Percentiles rank a stretch among this genome's conserved stretches.
Evolutionary conservation across 2,888 invertebrate species (phyloP).

Genomic region (Punctoribates punctum): DNA sequence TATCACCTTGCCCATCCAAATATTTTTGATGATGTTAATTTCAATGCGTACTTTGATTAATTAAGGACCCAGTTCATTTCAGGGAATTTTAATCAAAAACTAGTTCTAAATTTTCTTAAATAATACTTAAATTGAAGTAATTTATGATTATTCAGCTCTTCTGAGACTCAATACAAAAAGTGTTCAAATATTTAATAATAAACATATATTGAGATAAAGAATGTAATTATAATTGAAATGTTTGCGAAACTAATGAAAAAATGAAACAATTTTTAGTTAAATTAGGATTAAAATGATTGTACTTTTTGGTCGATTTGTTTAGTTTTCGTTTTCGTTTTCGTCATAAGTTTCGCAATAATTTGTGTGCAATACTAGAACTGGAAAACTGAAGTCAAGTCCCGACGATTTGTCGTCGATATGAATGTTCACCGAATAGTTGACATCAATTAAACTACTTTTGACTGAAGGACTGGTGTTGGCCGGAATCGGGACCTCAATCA

Average conservation of each 20-base stretch:
- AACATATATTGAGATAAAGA: too few species aligned
- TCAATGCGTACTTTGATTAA: too few species aligned
- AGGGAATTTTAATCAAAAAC: too few species aligned
- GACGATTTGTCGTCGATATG: slow-evolving; percentile 13
- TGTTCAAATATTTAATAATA: too few species aligned
- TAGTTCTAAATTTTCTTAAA: too few species aligned
- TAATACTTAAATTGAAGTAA: too few species aligned
- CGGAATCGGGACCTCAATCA: slow-evolving; percentile 18
- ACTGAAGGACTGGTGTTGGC: slow-evolving; percentile 22
- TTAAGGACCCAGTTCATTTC: too few species aligned
- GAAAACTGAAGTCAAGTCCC: slow-evolving; percentile 30
- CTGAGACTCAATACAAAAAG: too few species aligned
- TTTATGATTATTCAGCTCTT: too few species aligned
- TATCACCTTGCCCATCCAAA: too few species aligned
- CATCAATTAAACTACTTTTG: slow-evolving; percentile 2
- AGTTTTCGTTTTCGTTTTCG: background rate
- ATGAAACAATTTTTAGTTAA: background rate
- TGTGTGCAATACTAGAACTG: slow-evolving; percentile 4
- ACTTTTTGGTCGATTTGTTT: background rate
- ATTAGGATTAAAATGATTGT: too few species aligned
- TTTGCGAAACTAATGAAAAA: background rate
- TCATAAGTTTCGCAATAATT: background rate
- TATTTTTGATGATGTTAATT: too few species aligned
- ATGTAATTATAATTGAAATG: background rate
- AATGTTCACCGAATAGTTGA: slow-evolving; percentile 23